These are phyloP conservation scores for Coregonus suidteri DNA, from an alignment of 2,797 vertebrate species.

Conservation along the genomic window DNA sequence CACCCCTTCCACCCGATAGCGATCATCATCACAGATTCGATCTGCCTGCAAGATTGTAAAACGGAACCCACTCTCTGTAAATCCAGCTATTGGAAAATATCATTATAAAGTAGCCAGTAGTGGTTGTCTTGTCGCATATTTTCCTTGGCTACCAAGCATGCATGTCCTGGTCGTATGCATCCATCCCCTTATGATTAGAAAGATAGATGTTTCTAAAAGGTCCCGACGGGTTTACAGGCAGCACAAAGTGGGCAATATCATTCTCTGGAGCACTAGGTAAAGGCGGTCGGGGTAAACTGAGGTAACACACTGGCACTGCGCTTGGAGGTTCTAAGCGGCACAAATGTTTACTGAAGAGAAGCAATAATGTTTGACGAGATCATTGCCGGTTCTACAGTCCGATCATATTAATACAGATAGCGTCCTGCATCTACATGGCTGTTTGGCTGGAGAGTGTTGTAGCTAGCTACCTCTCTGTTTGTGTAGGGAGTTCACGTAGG, in stretches of 20 bases:
- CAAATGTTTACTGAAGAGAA: not conserved
- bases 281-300: conserved; percentile 15
- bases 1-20: not conserved
- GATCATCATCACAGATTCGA: not conserved
- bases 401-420: no score
- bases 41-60: not conserved
- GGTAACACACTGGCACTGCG: conserved; percentile 14
- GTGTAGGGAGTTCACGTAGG: not conserved
- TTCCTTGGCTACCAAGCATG: no score
- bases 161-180: no score
- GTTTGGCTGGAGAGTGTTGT: not conserved
- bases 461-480: not conserved
- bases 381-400: not conserved
- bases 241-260: no score
- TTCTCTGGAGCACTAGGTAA: not conserved
- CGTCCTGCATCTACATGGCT: not conserved
- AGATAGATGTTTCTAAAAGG: not conserved
- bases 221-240: not conserved
- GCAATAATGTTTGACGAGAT: not conserved
- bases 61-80: not conserved
- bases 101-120: no score
- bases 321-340: not conserved
- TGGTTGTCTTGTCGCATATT: no score
- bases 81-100: not conserved
- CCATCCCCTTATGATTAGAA: not conserved